Percentiles rank a stretch among this genome's conserved stretches.
Evolutionary conservation across 92 coral and sea anemone genomes (phyloP).

Genomic region (Paramuricea clavata): DNA sequence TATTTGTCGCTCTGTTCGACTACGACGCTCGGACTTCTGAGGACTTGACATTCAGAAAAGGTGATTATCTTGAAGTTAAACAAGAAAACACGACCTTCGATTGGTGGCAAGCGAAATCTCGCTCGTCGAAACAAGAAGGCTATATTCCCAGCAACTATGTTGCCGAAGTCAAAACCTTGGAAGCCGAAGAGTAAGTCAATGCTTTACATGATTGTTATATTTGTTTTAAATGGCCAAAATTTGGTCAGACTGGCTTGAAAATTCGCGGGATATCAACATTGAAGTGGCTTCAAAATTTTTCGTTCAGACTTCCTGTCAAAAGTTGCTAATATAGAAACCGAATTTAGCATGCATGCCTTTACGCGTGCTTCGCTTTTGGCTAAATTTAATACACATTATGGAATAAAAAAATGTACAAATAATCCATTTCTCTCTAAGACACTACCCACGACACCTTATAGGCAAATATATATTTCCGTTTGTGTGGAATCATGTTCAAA

Average conservation of each 20-base stretch:
- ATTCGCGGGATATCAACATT: not conserved
- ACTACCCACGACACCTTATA: not conserved
- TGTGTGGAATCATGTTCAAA: not conserved
- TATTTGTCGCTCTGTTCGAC: conserved; percentile 89
- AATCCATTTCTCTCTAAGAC: too few relatives aligned
- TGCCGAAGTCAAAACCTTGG: conserved; percentile 84
- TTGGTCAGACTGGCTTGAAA: conserved; percentile 3
- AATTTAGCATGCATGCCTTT: not conserved
- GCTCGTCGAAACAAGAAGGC: conserved; percentile 75
- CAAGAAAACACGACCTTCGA: conserved; percentile 81
- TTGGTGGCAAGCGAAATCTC: conserved; percentile 96
- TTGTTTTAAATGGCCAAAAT: not conserved
- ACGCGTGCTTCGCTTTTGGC: not conserved
- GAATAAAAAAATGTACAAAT: too few relatives aligned
- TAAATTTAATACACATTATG: too few relatives aligned
- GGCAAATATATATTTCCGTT: not conserved
- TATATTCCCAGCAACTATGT: conserved; percentile 98
- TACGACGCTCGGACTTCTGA: conserved; percentile 95
- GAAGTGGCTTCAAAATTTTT: not conserved
- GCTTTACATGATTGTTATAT: not conserved
- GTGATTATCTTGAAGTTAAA: conserved; percentile 91
- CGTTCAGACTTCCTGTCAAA: conserved; percentile 8
- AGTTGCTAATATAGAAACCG: not conserved
- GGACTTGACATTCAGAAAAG: conserved; percentile 94
- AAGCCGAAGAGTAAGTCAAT: conserved; percentile 96